A percentile compares a stretch with the other conserved stretches of the same genome.
These are phyloP conservation scores for Zaprionus africanus DNA, from an alignment of 1,140 invertebrate species.

Conservation along the genomic window DNA sequence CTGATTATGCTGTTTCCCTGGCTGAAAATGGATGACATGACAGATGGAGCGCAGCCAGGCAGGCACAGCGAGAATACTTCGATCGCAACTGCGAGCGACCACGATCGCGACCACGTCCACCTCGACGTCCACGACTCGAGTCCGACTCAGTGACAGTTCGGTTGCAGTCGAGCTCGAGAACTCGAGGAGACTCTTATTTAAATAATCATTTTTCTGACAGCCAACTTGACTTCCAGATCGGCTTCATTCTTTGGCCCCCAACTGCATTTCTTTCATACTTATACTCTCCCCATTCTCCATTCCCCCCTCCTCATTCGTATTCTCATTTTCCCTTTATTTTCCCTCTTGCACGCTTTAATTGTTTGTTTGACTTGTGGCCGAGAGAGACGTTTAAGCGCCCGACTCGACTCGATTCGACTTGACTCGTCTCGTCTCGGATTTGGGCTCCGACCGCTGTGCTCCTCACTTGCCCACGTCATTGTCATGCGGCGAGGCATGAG, in stretches of 20 bases:
- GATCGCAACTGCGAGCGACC: constrained; percentile 6
- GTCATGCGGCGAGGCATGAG: constrained; percentile 18
- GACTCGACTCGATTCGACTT: constrained; percentile 12
- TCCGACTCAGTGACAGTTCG: constrained; percentile 72
- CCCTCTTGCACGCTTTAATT: constrained; percentile 74
- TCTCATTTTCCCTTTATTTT: constrained; percentile 45
- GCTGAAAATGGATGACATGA: constrained; percentile 83
- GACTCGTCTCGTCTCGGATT: constrained; percentile 19
- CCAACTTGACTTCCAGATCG: constrained; percentile 84
- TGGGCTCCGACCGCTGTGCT: constrained; percentile 23
- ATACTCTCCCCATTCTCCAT: constrained; percentile 16
- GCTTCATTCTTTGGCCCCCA: constrained; percentile 46
- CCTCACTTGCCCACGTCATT: constrained; percentile 53
- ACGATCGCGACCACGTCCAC: constrained; percentile 1
- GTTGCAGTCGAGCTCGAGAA: constrained; percentile 72
- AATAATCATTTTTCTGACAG: constrained; percentile 84
- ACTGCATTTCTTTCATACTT: constrained; percentile 63
- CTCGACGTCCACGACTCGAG: constrained; percentile 34
- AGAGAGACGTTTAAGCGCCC: constrained; percentile 50
- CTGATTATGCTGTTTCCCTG: constrained; percentile 83
- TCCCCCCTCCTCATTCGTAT: neutral
- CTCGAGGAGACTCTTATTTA: constrained; percentile 74
- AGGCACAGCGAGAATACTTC: neutral
- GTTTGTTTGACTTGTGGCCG: constrained; percentile 77
- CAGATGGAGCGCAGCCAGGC: constrained; percentile 75